Evolutionary conservation across 2,797 vertebrate species (phyloP).

Genomic region (Lerista edwardsae): DNA sequence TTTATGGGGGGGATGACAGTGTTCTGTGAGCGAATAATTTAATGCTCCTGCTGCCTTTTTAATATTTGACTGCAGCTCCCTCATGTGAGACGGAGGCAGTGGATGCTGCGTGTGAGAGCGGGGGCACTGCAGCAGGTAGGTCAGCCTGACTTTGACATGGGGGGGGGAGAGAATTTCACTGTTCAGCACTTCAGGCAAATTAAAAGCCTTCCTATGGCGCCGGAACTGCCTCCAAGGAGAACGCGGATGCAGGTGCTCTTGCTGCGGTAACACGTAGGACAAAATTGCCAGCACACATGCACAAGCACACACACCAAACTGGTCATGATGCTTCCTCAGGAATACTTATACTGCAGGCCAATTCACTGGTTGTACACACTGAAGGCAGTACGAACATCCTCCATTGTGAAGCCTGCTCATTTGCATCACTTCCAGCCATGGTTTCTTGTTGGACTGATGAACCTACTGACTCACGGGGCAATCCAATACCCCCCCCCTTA

Average conservation of each 20-base stretch:
- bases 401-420: no score
- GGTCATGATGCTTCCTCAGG: neutral
- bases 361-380: neutral
- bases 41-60: slow-evolving; percentile 74
- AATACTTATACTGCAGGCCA: neutral
- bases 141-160: slow-evolving; percentile 74
- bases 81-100: slow-evolving; percentile 67
- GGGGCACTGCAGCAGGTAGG: slow-evolving; percentile 55
- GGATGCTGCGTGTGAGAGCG: slow-evolving; percentile 8
- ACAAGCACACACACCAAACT: neutral
- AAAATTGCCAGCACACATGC: no score
- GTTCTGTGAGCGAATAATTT: slow-evolving; percentile 75
- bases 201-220: neutral
- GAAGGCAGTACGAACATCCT: neutral
- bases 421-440: no score
- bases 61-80: slow-evolving; percentile 77
- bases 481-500: no score
- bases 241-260: neutral
- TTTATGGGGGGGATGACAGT: slow-evolving; percentile 76
- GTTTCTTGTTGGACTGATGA: no score
- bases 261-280: neutral
- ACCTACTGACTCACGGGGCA: no score
- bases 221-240: neutral
- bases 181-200: slow-evolving; percentile 15
- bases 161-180: slow-evolving; percentile 19